phyloP scores from a whole-genome alignment of 2,113 vertebrate species.

The Microcebus ravelobensis region DNA sequence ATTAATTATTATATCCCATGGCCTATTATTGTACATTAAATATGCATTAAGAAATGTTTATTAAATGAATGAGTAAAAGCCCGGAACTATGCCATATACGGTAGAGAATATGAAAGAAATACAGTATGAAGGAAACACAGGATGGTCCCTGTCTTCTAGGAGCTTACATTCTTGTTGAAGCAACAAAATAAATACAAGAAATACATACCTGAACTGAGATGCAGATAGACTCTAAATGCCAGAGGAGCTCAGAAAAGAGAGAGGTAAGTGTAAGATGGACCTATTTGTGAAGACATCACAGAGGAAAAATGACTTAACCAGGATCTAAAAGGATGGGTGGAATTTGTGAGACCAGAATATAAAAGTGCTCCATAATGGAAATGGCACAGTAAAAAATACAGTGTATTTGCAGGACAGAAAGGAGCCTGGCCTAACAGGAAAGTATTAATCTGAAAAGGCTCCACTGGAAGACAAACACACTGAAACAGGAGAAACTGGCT shows the following conservation, averaged over 20 bases:
- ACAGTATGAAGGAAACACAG: background rate
- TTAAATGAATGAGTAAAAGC: background rate
- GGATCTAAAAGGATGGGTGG: background rate
- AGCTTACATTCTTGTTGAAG: background rate
- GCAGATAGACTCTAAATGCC: background rate
- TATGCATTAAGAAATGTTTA: background rate
- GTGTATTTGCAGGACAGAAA: background rate
- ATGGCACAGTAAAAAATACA: background rate
- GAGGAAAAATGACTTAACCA: background rate
- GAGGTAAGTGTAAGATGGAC: background rate
- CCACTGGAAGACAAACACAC: background rate
- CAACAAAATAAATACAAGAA: background rate
- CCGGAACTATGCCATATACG: background rate
- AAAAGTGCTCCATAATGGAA: too few species aligned
- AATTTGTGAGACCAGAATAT: background rate
- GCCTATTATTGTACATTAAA: background rate
- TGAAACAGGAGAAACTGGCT: background rate
- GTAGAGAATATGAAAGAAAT: background rate
- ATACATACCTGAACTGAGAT: background rate
- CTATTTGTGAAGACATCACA: background rate
- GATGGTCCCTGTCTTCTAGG: background rate
- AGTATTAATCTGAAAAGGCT: background rate
- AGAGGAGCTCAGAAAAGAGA: background rate
- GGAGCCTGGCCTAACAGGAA: background rate
- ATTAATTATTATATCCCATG: background rate